A percentile compares a stretch with the other conserved stretches of the same genome.
These are phyloP conservation scores for Lydus trimaculatus DNA, from an alignment of 2,888 invertebrate species.

Conservation along the genomic window DNA sequence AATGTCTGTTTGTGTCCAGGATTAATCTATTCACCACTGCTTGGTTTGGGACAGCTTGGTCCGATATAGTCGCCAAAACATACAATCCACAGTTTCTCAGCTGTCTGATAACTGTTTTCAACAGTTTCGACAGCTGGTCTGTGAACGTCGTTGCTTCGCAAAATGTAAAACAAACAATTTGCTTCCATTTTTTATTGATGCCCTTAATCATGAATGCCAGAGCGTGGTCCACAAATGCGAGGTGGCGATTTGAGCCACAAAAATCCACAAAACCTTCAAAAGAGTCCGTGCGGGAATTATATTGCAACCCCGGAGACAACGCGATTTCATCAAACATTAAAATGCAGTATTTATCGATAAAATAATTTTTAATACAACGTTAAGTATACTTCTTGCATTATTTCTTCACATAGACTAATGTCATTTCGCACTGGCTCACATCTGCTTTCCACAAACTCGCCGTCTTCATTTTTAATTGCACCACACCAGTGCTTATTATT, in stretches of 20 bases:
- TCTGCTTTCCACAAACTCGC: too few species aligned
- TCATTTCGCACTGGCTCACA: too few species aligned
- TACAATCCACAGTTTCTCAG: constrained; percentile 34
- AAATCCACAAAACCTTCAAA: constrained; percentile 36
- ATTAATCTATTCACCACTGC: constrained; percentile 34
- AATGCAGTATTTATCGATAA: constrained; percentile 29
- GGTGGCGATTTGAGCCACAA: constrained; percentile 19
- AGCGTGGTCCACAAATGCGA: constrained; percentile 41
- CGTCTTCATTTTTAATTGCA: too few species aligned
- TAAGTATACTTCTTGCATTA: too few species aligned
- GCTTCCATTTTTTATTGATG: constrained; percentile 41
- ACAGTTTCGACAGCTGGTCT: constrained; percentile 23
- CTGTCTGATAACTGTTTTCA: constrained; percentile 34
- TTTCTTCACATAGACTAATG: too few species aligned
- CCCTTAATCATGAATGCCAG: constrained; percentile 41
- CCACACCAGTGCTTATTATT: too few species aligned
- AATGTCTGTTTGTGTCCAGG: constrained; percentile 29
- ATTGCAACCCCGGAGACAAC: constrained; percentile 26
- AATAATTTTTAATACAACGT: too few species aligned
- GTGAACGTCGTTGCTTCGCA: constrained; percentile 32
- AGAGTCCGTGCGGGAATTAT: constrained; percentile 28
- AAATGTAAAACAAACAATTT: constrained; percentile 38
- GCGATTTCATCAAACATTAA: constrained; percentile 41
- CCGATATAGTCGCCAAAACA: constrained; percentile 44
- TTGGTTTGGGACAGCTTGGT: constrained; percentile 44